These are phyloP conservation scores for Syritta pipiens DNA, from an alignment of 2,888 invertebrate species.

Conservation along the genomic window DNA sequence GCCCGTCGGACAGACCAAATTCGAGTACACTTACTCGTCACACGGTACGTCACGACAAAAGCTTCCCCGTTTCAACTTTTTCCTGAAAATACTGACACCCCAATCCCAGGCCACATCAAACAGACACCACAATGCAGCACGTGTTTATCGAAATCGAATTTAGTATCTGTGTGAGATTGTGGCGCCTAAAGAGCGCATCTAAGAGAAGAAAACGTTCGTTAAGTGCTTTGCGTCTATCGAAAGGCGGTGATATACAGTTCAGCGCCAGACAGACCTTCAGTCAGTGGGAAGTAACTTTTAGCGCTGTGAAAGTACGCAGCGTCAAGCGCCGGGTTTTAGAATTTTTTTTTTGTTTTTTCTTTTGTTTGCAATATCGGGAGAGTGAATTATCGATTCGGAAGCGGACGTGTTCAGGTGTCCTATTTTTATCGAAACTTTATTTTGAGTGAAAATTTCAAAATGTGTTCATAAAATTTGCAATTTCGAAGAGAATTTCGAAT, in stretches of 20 bases:
- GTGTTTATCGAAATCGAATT: constrained; percentile 31
- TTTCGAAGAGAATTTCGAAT: too few relatives aligned
- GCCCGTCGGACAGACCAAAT: too few relatives aligned
- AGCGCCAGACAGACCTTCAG: constrained; percentile 19
- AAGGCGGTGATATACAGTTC: constrained; percentile 49
- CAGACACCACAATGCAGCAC: too few relatives aligned
- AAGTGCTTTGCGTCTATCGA: constrained; percentile 54
- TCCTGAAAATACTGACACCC: too few relatives aligned
- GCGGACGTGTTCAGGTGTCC: neutral
- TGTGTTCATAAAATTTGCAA: constrained; percentile 50
- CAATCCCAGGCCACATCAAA: too few relatives aligned
- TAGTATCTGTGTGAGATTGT: too few relatives aligned
- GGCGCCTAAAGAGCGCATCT: constrained; percentile 20
- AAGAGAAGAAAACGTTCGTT: constrained; percentile 44
- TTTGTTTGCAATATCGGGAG: too few relatives aligned
- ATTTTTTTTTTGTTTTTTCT: constrained; percentile 8
- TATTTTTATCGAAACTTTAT: neutral
- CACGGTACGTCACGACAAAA: too few relatives aligned
- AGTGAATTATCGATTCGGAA: constrained; percentile 7
- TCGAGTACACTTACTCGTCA: too few relatives aligned
- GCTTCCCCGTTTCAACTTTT: too few relatives aligned
- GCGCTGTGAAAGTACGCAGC: too few relatives aligned
- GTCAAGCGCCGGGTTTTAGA: too few relatives aligned
- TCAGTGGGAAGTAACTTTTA: constrained; percentile 44
- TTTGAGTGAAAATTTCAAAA: neutral